Conservation (phyloP, 2,888 invertebrate species). For the Proisotoma minuta region DNA sequence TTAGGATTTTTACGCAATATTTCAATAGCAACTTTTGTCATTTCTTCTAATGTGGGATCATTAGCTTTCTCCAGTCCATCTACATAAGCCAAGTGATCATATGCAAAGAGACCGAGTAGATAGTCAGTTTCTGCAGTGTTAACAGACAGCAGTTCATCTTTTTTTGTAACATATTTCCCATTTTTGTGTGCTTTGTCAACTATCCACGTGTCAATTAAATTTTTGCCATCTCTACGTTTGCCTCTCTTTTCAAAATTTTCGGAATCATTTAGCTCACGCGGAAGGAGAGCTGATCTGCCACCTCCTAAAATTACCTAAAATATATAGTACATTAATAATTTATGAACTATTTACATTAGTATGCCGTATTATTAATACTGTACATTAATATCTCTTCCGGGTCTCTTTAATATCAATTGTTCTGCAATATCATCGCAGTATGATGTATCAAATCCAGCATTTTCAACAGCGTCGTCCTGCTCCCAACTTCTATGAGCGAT, state of each 20-base stretch:
- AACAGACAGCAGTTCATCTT: slow-evolving; percentile 55
- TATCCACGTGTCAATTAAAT: slow-evolving; percentile 64
- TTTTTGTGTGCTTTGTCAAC: slow-evolving; percentile 47
- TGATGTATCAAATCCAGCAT: slow-evolving; percentile 23
- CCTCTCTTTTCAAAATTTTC: slow-evolving; percentile 60
- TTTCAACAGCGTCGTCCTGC: slow-evolving; percentile 55
- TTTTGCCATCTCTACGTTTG: slow-evolving; percentile 59
- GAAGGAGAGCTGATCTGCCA: slow-evolving; percentile 69
- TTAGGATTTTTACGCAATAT: slow-evolving; percentile 62
- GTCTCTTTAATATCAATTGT: slow-evolving; percentile 71
- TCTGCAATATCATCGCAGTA: slow-evolving; percentile 75
- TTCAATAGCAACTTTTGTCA: slow-evolving; percentile 71
- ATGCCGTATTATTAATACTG: neutral
- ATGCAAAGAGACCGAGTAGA: slow-evolving; percentile 66
- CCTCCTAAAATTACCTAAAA: slow-evolving; percentile 71
- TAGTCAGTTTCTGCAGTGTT: slow-evolving; percentile 58
- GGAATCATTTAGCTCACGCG: slow-evolving; percentile 59
- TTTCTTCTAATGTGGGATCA: slow-evolving; percentile 71
- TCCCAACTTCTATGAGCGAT: slow-evolving; percentile 73
- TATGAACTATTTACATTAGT: neutral
- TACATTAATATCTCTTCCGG: slow-evolving; percentile 69
- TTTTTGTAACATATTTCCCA: slow-evolving; percentile 57
- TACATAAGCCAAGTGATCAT: slow-evolving; percentile 70
- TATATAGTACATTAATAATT: neutral
- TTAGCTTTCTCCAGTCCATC: slow-evolving; percentile 64